A percentile compares a stretch with the other conserved stretches of the same genome.
Evolutionary conservation across 1,140 invertebrate species (phyloP).

Genomic region (Dendroctonus valens): DNA sequence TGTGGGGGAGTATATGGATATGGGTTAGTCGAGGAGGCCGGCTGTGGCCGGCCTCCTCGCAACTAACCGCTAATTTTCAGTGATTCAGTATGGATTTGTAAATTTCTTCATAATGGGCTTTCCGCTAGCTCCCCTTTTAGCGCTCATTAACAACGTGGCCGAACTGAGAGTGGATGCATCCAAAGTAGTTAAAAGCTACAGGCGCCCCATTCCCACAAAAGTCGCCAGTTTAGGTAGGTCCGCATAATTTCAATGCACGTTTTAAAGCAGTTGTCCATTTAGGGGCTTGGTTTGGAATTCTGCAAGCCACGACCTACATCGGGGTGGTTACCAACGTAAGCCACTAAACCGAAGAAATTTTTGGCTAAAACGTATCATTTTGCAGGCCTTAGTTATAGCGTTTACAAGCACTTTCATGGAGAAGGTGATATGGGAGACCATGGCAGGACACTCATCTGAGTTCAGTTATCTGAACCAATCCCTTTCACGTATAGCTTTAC

Average conservation of each 20-base stretch:
- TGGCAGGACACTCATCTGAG: constrained; percentile 49
- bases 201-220: constrained; percentile 67
- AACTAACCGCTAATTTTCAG: constrained; percentile 50
- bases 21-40: no score
- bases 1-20: constrained; percentile 36
- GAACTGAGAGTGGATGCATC: constrained; percentile 77
- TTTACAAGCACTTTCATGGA: constrained; percentile 95
- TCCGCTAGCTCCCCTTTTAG: constrained; percentile 75
- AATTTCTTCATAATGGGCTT: constrained; percentile 82
- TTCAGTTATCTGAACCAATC: constrained; percentile 79
- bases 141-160: constrained; percentile 76
- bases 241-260: not conserved
- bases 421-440: constrained; percentile 69
- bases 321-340: constrained; percentile 42
- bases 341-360: not conserved
- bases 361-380: constrained; percentile 20
- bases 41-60: no score
- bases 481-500: constrained; percentile 50
- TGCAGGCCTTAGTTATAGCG: constrained; percentile 93
- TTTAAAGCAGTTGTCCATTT: not conserved
- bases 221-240: constrained; percentile 61
- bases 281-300: constrained; percentile 62
- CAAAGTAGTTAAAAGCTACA: constrained; percentile 70
- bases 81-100: constrained; percentile 82
- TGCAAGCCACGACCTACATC: constrained; percentile 37